A percentile compares a stretch with the other conserved stretches of the same genome.
These are phyloP conservation scores for Brachirus orientalis DNA, from an alignment of 2,113 vertebrate species.

Conservation along the genomic window DNA sequence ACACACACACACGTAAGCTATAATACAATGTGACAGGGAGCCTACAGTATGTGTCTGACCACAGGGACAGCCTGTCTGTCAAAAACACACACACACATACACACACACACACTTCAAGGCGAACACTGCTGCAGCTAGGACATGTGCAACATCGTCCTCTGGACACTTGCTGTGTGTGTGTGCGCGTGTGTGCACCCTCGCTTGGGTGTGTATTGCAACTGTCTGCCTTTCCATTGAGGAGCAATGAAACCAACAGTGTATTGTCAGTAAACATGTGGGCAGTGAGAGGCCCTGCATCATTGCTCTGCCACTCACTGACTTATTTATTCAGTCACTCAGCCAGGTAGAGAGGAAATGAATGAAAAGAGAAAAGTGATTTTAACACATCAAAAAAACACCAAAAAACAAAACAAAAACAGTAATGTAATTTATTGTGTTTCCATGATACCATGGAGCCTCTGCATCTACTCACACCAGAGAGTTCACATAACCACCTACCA, in stretches of 20 bases:
- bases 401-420: constrained; percentile 5
- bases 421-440: not conserved
- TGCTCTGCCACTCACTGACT: constrained; percentile 47
- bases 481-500: not conserved
- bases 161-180: constrained; percentile 53
- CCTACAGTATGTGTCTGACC: constrained; percentile 79
- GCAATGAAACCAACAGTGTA: constrained; percentile 59
- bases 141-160: constrained; percentile 67
- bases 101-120: constrained; percentile 54
- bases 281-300: constrained; percentile 39
- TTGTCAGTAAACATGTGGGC: constrained; percentile 62
- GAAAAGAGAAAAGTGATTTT: constrained; percentile 2
- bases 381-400: constrained; percentile 8
- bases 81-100: constrained; percentile 51
- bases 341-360: constrained; percentile 31
- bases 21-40: constrained; percentile 80
- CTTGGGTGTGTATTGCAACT: constrained; percentile 39
- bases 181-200: constrained; percentile 14
- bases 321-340: constrained; percentile 46
- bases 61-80: constrained; percentile 66
- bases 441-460: not conserved
- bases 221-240: constrained; percentile 52
- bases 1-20: constrained; percentile 24
- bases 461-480: constrained; percentile 5
- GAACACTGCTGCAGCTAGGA: constrained; percentile 51